A percentile compares a stretch with the other conserved stretches of the same genome.
These are phyloP conservation scores for Brachypodius melanocephalos DNA, from an alignment of 2,113 vertebrate genomes.

Conservation along the genomic window DNA sequence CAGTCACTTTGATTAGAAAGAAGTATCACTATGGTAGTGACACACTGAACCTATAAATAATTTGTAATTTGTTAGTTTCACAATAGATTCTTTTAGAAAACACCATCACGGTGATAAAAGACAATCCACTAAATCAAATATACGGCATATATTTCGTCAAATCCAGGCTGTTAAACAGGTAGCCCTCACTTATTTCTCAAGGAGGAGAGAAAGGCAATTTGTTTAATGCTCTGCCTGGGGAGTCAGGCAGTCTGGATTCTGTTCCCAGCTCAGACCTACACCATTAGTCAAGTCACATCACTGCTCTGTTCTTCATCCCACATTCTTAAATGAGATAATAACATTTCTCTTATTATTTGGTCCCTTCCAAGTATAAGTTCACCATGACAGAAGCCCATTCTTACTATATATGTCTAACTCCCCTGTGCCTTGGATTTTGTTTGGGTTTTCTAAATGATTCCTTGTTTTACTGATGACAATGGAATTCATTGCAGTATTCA, in stretches of 20 bases:
- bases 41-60: neutral
- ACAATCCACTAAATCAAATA: neutral
- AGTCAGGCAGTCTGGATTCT: neutral
- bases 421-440: neutral
- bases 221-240: neutral
- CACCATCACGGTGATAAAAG: neutral
- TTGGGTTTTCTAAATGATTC: neutral
- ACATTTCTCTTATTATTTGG: neutral
- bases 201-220: neutral
- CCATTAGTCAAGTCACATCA: neutral
- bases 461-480: neutral
- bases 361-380: neutral
- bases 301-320: constrained; percentile 1
- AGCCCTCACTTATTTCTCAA: neutral
- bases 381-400: neutral
- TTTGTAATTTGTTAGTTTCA: neutral
- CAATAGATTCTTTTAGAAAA: neutral
- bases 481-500: neutral
- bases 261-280: neutral
- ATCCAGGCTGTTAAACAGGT: neutral
- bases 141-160: neutral
- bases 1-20: neutral
- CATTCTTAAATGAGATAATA: constrained; percentile 2
- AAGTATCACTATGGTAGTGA: neutral
- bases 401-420: neutral